Conservation (phyloP, 2,113 vertebrate species). For the Sceloporus tristichus region DNA sequence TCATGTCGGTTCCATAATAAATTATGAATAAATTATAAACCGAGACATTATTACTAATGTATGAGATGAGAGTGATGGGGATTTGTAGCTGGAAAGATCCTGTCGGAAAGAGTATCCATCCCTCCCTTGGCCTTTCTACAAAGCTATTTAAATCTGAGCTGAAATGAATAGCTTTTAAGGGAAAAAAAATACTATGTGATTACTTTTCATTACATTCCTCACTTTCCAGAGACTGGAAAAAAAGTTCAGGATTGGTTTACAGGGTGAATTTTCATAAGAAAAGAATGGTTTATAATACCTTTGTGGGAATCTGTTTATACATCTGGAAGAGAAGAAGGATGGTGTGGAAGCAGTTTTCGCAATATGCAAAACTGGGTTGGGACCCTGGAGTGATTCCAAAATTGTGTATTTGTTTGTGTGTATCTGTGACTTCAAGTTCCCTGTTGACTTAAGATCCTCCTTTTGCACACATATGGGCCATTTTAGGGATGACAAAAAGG, state of each 20-base stretch:
- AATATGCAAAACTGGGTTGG: too few species aligned
- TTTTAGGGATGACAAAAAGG: not conserved
- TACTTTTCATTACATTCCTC: not conserved
- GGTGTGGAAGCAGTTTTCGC: not conserved
- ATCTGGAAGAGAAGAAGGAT: not conserved
- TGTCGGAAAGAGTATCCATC: not conserved
- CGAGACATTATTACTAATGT: not conserved
- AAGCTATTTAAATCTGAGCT: not conserved
- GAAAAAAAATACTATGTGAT: not conserved
- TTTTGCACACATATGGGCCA: too few species aligned
- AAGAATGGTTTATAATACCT: not conserved
- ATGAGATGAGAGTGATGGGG: slow-evolving; percentile 19
- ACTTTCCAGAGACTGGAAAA: not conserved
- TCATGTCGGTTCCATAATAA: slow-evolving; percentile 26
- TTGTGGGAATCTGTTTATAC: too few species aligned
- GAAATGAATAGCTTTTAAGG: not conserved
- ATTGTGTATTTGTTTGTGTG: too few species aligned
- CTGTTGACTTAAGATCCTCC: too few species aligned
- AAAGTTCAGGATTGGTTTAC: not conserved
- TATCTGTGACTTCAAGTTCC: too few species aligned
- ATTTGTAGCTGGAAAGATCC: slow-evolving; percentile 28
- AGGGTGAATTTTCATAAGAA: not conserved
- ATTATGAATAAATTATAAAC: slow-evolving; percentile 12
- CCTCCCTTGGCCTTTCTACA: not conserved
- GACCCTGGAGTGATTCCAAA: too few species aligned